Base-by-base conservation (phyloP, 2,113 vertebrate species). In the Aspidoscelis tigris region DNA sequence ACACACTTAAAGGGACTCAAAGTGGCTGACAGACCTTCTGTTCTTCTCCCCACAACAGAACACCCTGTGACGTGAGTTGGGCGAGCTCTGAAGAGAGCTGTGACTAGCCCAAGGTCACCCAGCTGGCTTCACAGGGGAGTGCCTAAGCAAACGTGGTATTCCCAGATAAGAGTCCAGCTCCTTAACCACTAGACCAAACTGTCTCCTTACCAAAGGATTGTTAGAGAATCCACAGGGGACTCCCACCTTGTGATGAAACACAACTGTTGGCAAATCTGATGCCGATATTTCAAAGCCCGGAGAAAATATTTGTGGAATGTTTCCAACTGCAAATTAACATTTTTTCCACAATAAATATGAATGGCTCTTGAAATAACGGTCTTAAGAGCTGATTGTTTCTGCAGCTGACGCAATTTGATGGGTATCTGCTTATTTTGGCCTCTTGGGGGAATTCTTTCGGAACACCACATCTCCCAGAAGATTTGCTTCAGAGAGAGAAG, bases 401-500 rank as follows among this genome's bases (percentile, higher is more conserved):
- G 50, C 69, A 81, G 83, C 76, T 78, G 83, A 78, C 18, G 24
- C 76, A 71, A 22, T 47, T 47, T 47, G 53, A 84, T 12, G 75
- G 39, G 65, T 71, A n/a, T 71, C 39, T 78, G 76, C 53, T 84
- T 84, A 47, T 47, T 71, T 78, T 84, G 83, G 83, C 83, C 76
- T 50, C 83, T 11, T 72, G 1, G n/a, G 83, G 83, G 66, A 72
- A 78, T 72, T 72, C 66, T 16, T 64, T 72, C 47, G 82, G 66
- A 71, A 78, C 5, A 12, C 47, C 16, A 81, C 71, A 43, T 5
- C 80, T 72, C 69, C 39, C 12, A 58, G 26, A 39, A 21, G 8
- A 44, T 77, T 58, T 20, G 66, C 16, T 44, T 84, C n/a, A 22
- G 61, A 66, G 26, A 61, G 53, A 3, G 39, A 3, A 44, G 76